A percentile compares a stretch with the other conserved stretches of the same genome.
Evolutionary conservation across 2,797 vertebrate genomes (phyloP).

Genomic region (Trematomus bernacchii): DNA sequence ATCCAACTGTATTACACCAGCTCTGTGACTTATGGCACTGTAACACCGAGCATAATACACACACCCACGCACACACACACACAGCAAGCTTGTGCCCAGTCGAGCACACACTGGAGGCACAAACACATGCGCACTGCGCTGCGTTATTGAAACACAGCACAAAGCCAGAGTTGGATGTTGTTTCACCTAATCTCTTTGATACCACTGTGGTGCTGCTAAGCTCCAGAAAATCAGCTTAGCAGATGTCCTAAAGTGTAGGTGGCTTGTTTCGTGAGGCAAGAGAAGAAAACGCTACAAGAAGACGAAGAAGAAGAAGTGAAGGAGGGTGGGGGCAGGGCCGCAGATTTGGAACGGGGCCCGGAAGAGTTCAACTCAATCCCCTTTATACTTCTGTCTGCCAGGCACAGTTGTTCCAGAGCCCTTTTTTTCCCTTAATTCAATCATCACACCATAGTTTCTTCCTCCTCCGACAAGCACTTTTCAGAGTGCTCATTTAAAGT

Average conservation of each 20-base stretch:
- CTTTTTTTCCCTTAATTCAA: constrained; percentile 20
- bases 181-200: constrained; percentile 86
- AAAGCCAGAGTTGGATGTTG: constrained; percentile 85
- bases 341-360: constrained; percentile 63
- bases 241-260: constrained; percentile 86
- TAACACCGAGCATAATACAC: constrained; percentile 64
- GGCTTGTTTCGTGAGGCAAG: constrained; percentile 82
- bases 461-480: constrained; percentile 43
- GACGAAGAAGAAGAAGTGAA: constrained; percentile 41
- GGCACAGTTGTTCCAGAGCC: constrained; percentile 58
- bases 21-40: constrained; percentile 78
- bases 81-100: constrained; percentile 27
- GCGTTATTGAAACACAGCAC: constrained; percentile 78
- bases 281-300: constrained; percentile 69
- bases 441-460: constrained; percentile 6
- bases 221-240: constrained; percentile 87
- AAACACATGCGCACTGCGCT: constrained; percentile 50
- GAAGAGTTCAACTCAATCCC: constrained; percentile 64
- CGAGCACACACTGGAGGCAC: constrained; percentile 49
- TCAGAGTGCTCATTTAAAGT: neutral
- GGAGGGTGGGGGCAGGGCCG: constrained; percentile 57
- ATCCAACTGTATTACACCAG: constrained; percentile 76
- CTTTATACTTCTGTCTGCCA: constrained; percentile 58
- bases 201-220: constrained; percentile 83
- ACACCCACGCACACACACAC: constrained; percentile 56